These are phyloP conservation scores for Caretta caretta DNA, from an alignment of 2,113 vertebrate genomes.

Conservation along the genomic window DNA sequence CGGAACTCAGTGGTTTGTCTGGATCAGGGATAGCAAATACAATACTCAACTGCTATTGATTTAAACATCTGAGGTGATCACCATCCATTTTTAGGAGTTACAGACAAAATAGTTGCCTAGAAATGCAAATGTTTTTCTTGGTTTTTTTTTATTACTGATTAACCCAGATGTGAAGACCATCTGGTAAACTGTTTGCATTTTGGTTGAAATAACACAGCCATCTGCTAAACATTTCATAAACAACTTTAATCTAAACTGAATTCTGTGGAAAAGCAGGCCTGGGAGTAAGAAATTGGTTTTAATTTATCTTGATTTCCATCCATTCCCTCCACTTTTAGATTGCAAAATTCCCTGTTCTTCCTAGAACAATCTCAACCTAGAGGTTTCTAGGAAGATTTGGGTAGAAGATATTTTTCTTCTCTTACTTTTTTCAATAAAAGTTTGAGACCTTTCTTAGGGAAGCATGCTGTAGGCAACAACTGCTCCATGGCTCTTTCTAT, in stretches of 20 bases:
- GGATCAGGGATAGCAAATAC: conserved; percentile 43
- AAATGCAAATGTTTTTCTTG: conserved; percentile 39
- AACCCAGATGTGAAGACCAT: conserved; percentile 68
- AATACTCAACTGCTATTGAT: background rate
- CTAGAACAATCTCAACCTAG: background rate
- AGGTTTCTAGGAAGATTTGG: background rate
- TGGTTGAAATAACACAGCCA: background rate
- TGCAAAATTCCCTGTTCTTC: background rate
- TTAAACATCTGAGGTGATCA: background rate
- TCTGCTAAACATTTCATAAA: conserved; percentile 51
- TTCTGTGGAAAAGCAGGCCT: background rate
- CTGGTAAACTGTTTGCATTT: conserved; percentile 53
- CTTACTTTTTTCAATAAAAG: background rate
- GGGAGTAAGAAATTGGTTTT: background rate
- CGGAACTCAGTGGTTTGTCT: background rate
- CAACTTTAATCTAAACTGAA: background rate
- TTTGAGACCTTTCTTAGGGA: background rate
- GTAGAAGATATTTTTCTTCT: background rate
- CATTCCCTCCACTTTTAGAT: background rate
- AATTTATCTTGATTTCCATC: background rate
- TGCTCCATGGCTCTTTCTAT: background rate
- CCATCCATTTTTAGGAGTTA: conserved; percentile 4
- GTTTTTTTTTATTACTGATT: background rate
- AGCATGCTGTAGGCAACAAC: background rate
- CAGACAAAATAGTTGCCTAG: conserved; percentile 33